Evolutionary conservation across 2,113 vertebrate species (phyloP).

Genomic region (Lophura nycthemera): DNA sequence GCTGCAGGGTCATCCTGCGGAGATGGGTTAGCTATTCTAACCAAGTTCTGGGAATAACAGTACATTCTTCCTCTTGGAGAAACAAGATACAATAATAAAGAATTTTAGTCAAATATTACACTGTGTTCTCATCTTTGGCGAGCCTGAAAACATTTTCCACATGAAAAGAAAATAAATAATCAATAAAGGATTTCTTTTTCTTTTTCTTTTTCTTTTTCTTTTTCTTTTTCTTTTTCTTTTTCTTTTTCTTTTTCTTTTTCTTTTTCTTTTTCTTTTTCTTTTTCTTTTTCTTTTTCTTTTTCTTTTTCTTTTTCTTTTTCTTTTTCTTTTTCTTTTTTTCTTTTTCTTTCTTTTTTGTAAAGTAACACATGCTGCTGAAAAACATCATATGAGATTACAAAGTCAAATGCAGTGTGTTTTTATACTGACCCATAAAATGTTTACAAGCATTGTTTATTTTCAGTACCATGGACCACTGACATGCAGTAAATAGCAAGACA

Average conservation of each 20-base stretch:
- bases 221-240: not conserved
- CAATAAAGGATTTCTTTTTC: not conserved
- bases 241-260: not conserved
- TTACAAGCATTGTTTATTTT: constrained; percentile 52
- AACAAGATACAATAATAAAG: constrained; percentile 62
- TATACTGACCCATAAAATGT: not conserved
- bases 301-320: no score
- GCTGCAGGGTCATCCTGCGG: constrained; percentile 36
- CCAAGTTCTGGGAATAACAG: constrained; percentile 45
- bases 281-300: not conserved
- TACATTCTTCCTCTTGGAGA: constrained; percentile 47
- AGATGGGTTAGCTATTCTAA: constrained; percentile 54
- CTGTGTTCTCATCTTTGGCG: constrained; percentile 33
- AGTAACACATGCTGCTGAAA: constrained; percentile 25
- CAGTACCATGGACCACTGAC: constrained; percentile 70
- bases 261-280: not conserved
- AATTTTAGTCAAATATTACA: constrained; percentile 50
- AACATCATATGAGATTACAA: constrained; percentile 51
- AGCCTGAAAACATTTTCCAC: constrained; percentile 35
- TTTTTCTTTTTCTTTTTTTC: not conserved
- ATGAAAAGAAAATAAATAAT: constrained; percentile 47
- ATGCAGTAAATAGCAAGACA: not conserved
- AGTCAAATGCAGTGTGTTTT: constrained; percentile 26
- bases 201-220: not conserved
- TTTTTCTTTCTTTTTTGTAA: not conserved